phyloP scores from a whole-genome alignment of 2,888 invertebrate genomes.

The Bimastos eiseni region DNA sequence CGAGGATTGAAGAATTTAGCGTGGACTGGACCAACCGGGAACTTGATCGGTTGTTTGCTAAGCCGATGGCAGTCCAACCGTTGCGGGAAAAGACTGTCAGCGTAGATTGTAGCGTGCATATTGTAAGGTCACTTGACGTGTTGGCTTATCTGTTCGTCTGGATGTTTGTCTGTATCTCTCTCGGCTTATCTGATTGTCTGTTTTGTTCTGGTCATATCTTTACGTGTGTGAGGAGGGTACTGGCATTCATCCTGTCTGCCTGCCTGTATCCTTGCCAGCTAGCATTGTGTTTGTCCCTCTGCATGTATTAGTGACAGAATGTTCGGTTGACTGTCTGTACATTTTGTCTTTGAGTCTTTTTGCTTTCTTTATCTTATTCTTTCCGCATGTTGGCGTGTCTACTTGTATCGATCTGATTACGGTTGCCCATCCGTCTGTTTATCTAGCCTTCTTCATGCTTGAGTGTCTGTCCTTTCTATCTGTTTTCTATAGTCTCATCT shows the following conservation, averaged over 20 bases:
- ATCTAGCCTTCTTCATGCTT: not conserved
- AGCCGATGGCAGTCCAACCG: not conserved
- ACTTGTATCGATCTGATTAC: not conserved
- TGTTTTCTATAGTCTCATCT: not conserved
- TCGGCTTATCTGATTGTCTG: not conserved
- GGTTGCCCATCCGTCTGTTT: not conserved
- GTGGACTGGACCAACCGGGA: not conserved
- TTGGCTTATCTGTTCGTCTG: not conserved
- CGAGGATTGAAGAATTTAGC: not conserved
- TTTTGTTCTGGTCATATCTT: not conserved
- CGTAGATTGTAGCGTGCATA: not conserved
- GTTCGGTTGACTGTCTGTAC: not conserved
- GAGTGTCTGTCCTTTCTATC: not conserved
- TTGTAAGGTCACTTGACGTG: not conserved
- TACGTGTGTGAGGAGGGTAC: not conserved
- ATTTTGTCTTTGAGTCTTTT: not conserved
- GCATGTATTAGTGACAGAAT: not conserved
- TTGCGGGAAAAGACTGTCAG: not conserved
- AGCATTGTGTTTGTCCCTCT: not conserved
- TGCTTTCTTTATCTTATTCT: not conserved
- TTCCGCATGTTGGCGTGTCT: not conserved
- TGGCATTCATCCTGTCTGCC: not conserved
- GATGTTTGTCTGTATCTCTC: not conserved
- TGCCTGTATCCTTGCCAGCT: not conserved
- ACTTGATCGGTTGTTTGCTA: not conserved